A percentile compares a stretch with the other conserved stretches of the same genome.
phyloP scores from a whole-genome alignment of 2,888 invertebrate species.

The Drosophila melanosoma region DNA sequence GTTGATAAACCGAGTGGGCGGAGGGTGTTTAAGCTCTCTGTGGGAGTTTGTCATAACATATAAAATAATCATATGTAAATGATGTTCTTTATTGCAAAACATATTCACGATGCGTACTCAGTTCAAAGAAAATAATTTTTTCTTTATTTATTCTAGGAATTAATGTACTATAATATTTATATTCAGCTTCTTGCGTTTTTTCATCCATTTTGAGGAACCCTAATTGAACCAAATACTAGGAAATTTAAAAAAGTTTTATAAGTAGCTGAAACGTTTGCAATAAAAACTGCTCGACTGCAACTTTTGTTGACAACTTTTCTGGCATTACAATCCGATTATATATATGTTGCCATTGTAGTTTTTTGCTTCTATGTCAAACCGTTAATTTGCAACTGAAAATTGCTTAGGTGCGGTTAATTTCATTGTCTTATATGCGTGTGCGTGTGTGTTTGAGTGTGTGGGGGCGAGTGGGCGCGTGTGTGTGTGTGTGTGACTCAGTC shows the following conservation, averaged over 20 bases:
- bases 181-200: too few species aligned
- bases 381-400: constrained; percentile 54
- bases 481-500: constrained; percentile 20
- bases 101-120: neutral
- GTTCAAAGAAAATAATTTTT: neutral
- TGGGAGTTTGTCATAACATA: neutral
- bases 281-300: constrained; percentile 17
- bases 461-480: neutral
- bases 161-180: neutral
- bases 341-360: constrained; percentile 19
- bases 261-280: constrained; percentile 6
- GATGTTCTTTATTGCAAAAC: neutral
- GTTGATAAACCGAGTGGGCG: too few species aligned
- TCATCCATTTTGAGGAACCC: neutral
- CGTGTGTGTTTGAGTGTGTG: neutral
- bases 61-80: neutral
- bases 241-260: constrained; percentile 59
- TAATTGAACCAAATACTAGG: neutral
- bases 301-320: constrained; percentile 42
- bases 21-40: neutral
- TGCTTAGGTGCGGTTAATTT: constrained; percentile 51
- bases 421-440: constrained; percentile 23
- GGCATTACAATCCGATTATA: neutral
- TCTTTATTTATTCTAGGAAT: neutral
- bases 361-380: constrained; percentile 36